These are phyloP conservation scores for Yponomeuta cagnagella DNA, from an alignment of 2,888 invertebrate species.

Conservation along the genomic window DNA sequence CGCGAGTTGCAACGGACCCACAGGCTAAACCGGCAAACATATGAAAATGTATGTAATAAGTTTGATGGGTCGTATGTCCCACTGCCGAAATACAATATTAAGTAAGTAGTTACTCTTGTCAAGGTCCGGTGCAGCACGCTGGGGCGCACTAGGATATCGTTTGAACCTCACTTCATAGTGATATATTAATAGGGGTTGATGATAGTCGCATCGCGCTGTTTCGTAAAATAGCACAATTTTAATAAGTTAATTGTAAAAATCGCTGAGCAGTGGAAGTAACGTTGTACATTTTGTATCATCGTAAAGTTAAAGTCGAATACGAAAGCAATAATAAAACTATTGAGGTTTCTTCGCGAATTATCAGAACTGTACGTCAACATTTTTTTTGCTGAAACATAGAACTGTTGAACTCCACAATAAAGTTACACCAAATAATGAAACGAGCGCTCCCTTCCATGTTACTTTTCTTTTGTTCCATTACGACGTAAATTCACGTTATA, in stretches of 20 bases:
- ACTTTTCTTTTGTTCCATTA: constrained; percentile 66
- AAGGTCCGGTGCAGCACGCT: background rate
- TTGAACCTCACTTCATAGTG: constrained; percentile 67
- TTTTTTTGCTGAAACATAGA: constrained; percentile 5
- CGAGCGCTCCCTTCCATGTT: constrained; percentile 35
- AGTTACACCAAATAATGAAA: background rate
- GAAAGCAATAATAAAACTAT: constrained; percentile 33
- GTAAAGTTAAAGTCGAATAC: constrained; percentile 8
- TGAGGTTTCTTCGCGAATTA: background rate
- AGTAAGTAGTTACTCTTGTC: constrained; percentile 16
- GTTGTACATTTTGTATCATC: constrained; percentile 35
- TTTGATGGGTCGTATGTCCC: background rate
- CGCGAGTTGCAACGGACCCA: constrained; percentile 45
- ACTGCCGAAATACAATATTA: background rate
- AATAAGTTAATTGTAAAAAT: constrained; percentile 53
- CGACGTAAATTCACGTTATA: background rate
- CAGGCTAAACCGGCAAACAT: background rate
- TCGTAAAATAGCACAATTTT: constrained; percentile 64
- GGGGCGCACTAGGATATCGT: constrained; percentile 51
- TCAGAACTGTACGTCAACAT: background rate
- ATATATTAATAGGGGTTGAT: constrained; percentile 54
- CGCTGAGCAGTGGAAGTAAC: constrained; percentile 37
- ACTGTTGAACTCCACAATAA: constrained; percentile 6
- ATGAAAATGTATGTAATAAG: background rate
- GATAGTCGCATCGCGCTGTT: constrained; percentile 46